A percentile compares a stretch with the other conserved stretches of the same genome.
phyloP scores from a whole-genome alignment of 2,888 invertebrate genomes.

The Iselma pallidipennis region DNA sequence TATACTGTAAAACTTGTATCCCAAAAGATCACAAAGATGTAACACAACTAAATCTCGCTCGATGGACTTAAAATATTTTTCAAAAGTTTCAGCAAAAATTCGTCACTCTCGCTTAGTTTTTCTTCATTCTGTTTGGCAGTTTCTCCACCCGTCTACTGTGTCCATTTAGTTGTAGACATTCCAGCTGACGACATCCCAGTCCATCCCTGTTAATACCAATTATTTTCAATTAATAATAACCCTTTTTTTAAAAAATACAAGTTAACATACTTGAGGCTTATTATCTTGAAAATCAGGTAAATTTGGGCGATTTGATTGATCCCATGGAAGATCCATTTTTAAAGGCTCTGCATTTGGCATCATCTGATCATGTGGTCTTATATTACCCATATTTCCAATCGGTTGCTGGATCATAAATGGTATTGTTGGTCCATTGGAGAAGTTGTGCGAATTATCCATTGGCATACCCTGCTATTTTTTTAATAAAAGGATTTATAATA shows the following conservation, averaged over 20 bases:
- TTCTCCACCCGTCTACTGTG: constrained; percentile 43
- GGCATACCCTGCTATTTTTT: constrained; percentile 43
- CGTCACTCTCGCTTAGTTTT: constrained; percentile 19
- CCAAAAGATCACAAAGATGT: constrained; percentile 53
- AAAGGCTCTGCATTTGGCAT: constrained; percentile 39
- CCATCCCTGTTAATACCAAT: constrained; percentile 57
- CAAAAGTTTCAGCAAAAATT: constrained; percentile 43
- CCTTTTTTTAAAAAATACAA: constrained; percentile 11
- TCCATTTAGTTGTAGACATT: constrained; percentile 55
- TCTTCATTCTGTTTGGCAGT: constrained; percentile 24
- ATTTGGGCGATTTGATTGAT: constrained; percentile 45
- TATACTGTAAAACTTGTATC: constrained; percentile 52
- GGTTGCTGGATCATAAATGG: constrained; percentile 37
- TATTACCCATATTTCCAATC: constrained; percentile 35
- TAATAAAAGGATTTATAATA: neutral
- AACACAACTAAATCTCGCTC: constrained; percentile 49
- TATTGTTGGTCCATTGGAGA: constrained; percentile 44
- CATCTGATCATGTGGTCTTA: constrained; percentile 45
- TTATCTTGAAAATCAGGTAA: constrained; percentile 54
- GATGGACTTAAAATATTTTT: constrained; percentile 50
- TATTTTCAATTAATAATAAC: constrained; percentile 8
- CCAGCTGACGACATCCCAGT: constrained; percentile 33
- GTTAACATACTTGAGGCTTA: constrained; percentile 50
- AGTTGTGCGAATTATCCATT: constrained; percentile 45
- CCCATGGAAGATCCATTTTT: constrained; percentile 47